phyloP scores from a whole-genome alignment of 2,888 invertebrate species.

The Sinotaia quadrata region DNA sequence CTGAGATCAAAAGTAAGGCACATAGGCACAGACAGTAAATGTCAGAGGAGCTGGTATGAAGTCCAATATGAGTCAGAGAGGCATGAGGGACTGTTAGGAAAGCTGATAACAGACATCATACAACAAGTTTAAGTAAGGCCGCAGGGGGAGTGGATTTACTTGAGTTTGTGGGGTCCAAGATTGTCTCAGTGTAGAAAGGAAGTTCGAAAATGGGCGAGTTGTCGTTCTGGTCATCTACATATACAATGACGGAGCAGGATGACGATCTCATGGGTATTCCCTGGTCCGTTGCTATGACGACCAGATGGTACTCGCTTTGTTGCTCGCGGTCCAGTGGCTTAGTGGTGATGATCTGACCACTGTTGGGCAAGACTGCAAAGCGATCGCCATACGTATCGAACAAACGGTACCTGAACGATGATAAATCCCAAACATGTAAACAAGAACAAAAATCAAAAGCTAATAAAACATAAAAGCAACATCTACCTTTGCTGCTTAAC shows the following conservation, averaged over 20 bases:
- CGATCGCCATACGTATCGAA: conserved; percentile 80
- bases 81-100: no score
- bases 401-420: conserved; percentile 79
- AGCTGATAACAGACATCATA: no score
- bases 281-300: conserved; percentile 67
- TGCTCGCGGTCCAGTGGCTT: conserved; percentile 82
- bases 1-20: no score
- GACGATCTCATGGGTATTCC: conserved; percentile 56
- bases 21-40: no score
- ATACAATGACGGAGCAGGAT: conserved; percentile 77
- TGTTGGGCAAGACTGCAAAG: conserved; percentile 84
- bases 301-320: conserved; percentile 60
- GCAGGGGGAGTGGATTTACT: no score
- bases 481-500: no score
- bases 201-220: conserved; percentile 80
- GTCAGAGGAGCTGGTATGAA: no score
- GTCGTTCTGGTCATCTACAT: conserved; percentile 85
- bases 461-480: no score
- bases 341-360: conserved; percentile 81
- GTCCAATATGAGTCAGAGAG: no score
- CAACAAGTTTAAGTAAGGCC: no score
- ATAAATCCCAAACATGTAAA: background rate
- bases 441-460: no score
- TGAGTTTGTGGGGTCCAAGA: conserved; percentile 84
- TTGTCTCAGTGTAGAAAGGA: conserved; percentile 80